These are phyloP conservation scores for Passer domesticus DNA, from an alignment of 2,113 vertebrate species.

Conservation along the genomic window DNA sequence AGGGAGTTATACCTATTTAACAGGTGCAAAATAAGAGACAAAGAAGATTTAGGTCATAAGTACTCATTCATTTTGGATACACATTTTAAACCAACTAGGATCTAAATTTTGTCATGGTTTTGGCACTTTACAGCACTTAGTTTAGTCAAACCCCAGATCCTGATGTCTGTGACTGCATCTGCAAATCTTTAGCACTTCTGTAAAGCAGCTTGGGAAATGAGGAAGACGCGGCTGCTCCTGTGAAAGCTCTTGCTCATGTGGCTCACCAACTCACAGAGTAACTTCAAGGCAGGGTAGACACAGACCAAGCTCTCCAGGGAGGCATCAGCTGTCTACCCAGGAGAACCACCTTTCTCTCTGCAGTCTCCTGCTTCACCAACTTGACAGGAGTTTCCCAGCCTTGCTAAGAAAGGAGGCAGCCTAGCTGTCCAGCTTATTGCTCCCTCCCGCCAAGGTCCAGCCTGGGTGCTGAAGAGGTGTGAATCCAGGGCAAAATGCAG, in stretches of 20 bases:
- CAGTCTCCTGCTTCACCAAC: not conserved
- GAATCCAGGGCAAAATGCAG: not conserved
- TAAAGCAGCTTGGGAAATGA: not conserved
- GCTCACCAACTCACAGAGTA: not conserved
- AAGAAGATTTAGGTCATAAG: not conserved
- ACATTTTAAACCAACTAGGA: not conserved
- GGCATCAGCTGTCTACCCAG: not conserved
- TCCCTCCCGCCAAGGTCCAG: not conserved
- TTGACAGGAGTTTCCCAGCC: not conserved
- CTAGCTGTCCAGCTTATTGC: not conserved
- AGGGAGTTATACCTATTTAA: not conserved
- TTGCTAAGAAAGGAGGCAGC: not conserved
- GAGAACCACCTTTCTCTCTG: not conserved
- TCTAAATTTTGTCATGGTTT: not conserved
- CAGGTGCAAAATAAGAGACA: not conserved
- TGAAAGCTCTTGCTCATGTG: not conserved
- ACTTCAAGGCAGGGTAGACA: not conserved
- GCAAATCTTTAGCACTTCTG: not conserved
- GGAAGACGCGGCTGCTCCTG: not conserved
- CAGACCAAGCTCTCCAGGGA: not conserved
- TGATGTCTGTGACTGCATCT: not conserved
- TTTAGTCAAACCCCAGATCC: not conserved
- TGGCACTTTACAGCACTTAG: not conserved
- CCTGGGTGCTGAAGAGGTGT: not conserved
- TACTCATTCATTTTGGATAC: not conserved